These are phyloP conservation scores for Jaculus jaculus DNA, from an alignment of 2,113 vertebrate species.

Conservation along the genomic window DNA sequence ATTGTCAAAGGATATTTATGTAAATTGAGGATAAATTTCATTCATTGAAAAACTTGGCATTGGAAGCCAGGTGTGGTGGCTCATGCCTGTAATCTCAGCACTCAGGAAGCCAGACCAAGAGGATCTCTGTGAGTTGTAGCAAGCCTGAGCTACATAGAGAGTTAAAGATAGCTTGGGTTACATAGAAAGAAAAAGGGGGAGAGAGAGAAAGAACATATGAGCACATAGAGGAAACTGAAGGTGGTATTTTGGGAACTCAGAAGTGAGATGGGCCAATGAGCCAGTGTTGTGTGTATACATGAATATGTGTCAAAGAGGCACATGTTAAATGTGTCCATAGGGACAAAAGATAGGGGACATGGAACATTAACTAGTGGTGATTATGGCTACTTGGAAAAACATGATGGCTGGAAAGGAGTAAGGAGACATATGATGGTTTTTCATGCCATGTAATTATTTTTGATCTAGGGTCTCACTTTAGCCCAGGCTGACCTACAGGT, in stretches of 20 bases:
- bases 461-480: too few species aligned
- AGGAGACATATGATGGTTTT: not conserved
- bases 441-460: not conserved
- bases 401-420: not conserved
- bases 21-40: not conserved
- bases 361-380: not conserved
- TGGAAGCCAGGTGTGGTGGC: not conserved
- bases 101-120: not conserved
- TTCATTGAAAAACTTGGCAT: not conserved
- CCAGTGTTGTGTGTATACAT: rapidly evolving
- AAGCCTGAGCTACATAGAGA: too few species aligned
- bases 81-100: not conserved
- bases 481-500: too few species aligned
- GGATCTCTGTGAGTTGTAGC: not conserved
- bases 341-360: not conserved
- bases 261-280: not conserved
- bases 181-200: not conserved
- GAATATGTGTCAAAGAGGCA: not conserved
- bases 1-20: not conserved
- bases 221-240: not conserved
- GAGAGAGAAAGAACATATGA: too few species aligned
- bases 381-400: not conserved
- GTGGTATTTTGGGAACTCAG: not conserved
- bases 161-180: not conserved
- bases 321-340: not conserved